Percentiles rank a stretch among this genome's conserved stretches.
Conservation (phyloP, 1,140 invertebrate species). For the Acromyrmex heyeri region DNA sequence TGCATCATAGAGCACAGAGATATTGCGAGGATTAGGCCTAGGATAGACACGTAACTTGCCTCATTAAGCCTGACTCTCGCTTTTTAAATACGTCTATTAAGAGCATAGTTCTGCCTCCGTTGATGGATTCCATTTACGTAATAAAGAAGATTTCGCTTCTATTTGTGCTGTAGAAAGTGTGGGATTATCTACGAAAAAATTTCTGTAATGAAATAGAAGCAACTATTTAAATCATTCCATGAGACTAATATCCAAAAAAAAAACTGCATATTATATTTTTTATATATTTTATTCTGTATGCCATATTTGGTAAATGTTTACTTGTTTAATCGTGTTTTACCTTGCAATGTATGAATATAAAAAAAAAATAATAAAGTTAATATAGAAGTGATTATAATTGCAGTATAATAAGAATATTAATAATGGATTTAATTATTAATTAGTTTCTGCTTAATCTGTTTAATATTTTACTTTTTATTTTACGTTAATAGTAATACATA, state of each 20-base stretch:
- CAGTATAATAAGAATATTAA: slow-evolving; percentile 1
- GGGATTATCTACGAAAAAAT: slow-evolving; percentile 66
- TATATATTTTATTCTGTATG: not conserved
- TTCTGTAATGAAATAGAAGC: slow-evolving; percentile 48
- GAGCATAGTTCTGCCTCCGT: not conserved
- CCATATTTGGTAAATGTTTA: not conserved
- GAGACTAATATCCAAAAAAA: not conserved
- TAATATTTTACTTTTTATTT: not conserved
- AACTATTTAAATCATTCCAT: slow-evolving; percentile 30
- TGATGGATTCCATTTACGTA: slow-evolving; percentile 52
- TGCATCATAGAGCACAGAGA: slow-evolving; percentile 25
- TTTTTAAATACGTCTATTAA: slow-evolving; percentile 58
- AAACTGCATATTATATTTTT: not conserved
- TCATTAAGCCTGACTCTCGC: slow-evolving; percentile 68
- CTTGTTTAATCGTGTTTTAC: not conserved
- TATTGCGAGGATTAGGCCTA: slow-evolving; percentile 21
- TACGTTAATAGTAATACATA: not conserved
- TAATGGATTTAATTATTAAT: not conserved
- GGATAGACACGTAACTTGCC: slow-evolving; percentile 42
- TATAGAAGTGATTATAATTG: no score
- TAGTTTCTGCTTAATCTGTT: not conserved
- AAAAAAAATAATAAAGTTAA: not conserved
- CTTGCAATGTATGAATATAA: not conserved
- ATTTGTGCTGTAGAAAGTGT: slow-evolving; percentile 58
- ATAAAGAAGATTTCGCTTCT: slow-evolving; percentile 70